Evolutionary conservation across 2,888 invertebrate species (phyloP).

Genomic region (Neoitamus cyanurus): DNA sequence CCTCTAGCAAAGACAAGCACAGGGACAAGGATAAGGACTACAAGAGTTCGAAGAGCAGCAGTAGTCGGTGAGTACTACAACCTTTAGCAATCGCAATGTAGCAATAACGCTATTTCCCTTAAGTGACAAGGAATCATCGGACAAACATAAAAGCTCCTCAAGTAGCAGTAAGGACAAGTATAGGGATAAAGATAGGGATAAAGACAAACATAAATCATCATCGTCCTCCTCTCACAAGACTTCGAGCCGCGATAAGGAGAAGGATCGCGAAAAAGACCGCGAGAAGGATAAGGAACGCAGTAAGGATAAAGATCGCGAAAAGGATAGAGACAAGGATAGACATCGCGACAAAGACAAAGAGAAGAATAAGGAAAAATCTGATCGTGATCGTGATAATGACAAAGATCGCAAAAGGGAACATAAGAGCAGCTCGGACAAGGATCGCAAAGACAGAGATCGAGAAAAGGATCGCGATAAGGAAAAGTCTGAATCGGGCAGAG

Average conservation of each 20-base stretch:
- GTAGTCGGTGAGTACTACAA: constrained; percentile 53
- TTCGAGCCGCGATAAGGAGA: constrained; percentile 60
- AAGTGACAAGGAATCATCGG: constrained; percentile 62
- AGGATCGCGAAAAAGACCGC: constrained; percentile 62
- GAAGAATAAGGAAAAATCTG: constrained; percentile 53
- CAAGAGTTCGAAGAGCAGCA: constrained; percentile 68
- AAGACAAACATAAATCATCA: constrained; percentile 64
- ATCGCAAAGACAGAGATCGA: constrained; percentile 19
- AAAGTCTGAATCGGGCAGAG: constrained; percentile 44
- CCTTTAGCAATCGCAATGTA: not conserved
- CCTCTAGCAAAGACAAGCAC: constrained; percentile 71
- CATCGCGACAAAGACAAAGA: constrained; percentile 63
- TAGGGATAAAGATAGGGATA: constrained; percentile 66
- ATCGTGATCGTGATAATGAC: constrained; percentile 58
- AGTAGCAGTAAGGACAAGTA: constrained; percentile 66
- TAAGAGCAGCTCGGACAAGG: constrained; percentile 60
- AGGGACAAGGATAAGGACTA: constrained; percentile 69
- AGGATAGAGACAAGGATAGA: constrained; percentile 53
- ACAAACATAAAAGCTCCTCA: constrained; percentile 70
- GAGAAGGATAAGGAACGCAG: constrained; percentile 65
- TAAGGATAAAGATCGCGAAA: constrained; percentile 61
- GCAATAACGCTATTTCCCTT: not conserved
- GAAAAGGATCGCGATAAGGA: constrained; percentile 51
- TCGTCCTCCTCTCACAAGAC: constrained; percentile 60
- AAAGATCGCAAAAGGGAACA: constrained; percentile 63